Base-by-base conservation (phyloP, 1,140 invertebrate genomes). In the Aricia agestis region DNA sequence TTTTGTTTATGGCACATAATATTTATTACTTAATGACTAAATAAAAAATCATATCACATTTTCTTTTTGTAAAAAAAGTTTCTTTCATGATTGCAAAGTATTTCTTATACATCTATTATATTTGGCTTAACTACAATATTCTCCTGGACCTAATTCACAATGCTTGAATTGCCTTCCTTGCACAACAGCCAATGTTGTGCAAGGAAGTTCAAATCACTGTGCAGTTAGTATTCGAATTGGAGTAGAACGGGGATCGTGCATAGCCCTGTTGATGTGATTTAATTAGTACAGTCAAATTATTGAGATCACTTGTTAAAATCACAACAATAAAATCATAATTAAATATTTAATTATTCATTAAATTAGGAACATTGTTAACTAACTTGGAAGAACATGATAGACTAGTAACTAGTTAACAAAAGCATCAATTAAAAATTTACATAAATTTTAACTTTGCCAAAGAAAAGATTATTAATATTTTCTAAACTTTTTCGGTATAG, bases 11-110 rank as follows among this genome's bases (percentile, higher is more conserved):
- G 57, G 17, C 25, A 57, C 42, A 52, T 58, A 41, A 66, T 41
- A 66, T 10, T 52, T 1, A 52, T 13, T 52, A 66, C 11, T 52
- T 45, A 45, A 52, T 52, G 5, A 13, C 10, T 52, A 15, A 52
- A 52, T 52, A 52, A 52, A 45, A 52, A 52, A 13, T 52, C 45
- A 52, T 52, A 52, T 52, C 45, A 52, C 45, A 52, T 52, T 52
- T 36, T 11, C 45, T 7, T 52, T 52, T 52, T 52, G 10, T 52
- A 7, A 13, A 52, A 52, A 52, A 11, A 52, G 36, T 36, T 36
- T 36, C 36, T 52, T 11, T 52, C 45, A 13, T 52, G 13, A 52
- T 15, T 10, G 13, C 6, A 9, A 36, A 36, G 0, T 6, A 36
- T 36, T 2, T 52, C 13, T 13, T 10, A 10, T 52, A 52, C 1